These are phyloP conservation scores for Himalopsyche tibetana DNA, from an alignment of 2,888 invertebrate genomes.

Conservation along the genomic window DNA sequence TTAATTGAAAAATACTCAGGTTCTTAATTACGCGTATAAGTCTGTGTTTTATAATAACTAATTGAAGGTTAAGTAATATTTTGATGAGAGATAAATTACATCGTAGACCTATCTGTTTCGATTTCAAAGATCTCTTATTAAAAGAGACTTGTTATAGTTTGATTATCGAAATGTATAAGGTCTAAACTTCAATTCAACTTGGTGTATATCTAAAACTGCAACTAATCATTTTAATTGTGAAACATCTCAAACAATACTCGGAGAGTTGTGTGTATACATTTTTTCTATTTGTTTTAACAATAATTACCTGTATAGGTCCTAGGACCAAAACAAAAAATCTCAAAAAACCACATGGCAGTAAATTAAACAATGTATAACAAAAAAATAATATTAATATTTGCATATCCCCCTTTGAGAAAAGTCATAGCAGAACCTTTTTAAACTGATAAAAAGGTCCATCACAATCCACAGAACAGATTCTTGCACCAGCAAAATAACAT, in stretches of 20 bases:
- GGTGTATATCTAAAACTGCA: no score
- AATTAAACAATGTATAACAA: conserved; percentile 26
- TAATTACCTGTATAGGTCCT: conserved; percentile 2
- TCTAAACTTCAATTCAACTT: no score
- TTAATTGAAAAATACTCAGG: no score
- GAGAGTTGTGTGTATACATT: conserved; percentile 1
- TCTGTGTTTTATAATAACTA: no score
- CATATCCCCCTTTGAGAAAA: neutral
- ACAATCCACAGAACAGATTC: conserved; percentile 2
- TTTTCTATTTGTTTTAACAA: neutral
- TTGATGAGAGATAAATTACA: no score
- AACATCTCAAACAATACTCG: neutral
- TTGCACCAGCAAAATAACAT: neutral
- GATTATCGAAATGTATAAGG: no score
- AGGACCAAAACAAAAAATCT: conserved; percentile 5
- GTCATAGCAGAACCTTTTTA: conserved; percentile 6
- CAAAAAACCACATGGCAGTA: conserved; percentile 24
- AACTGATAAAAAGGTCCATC: conserved; percentile 1
- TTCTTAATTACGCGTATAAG: no score
- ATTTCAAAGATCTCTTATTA: no score
- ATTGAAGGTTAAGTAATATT: no score
- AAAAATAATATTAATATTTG: conserved; percentile 19
- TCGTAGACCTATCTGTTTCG: no score
- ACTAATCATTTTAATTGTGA: no score
- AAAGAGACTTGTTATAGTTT: no score